Conservation (phyloP, 2,797 vertebrate species). For the Babyrousa celebensis region DNA sequence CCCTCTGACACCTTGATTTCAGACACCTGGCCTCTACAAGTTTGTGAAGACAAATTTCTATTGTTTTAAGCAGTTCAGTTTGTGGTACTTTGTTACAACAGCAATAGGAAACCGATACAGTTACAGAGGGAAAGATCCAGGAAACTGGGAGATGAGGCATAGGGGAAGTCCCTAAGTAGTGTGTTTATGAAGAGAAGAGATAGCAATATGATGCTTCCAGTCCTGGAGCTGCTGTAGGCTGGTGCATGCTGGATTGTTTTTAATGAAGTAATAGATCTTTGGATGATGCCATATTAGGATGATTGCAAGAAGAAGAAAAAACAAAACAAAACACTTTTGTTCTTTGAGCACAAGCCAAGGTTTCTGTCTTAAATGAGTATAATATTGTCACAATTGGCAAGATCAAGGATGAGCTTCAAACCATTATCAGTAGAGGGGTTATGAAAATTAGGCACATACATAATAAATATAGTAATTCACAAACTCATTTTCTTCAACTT, state of each 20-base stretch:
- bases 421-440: background rate
- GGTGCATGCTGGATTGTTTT: background rate
- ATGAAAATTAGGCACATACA: background rate
- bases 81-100: background rate
- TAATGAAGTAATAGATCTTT: background rate
- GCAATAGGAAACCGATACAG: background rate
- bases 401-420: slow-evolving; percentile 27
- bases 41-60: background rate
- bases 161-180: no score
- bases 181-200: background rate
- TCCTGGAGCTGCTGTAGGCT: background rate
- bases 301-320: slow-evolving; percentile 21
- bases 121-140: background rate
- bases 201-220: background rate
- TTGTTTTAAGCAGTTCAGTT: background rate
- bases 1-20: background rate
- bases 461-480: background rate
- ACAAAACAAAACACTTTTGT: background rate
- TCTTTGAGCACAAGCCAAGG: slow-evolving; percentile 25
- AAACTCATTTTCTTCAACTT: slow-evolving; percentile 1
- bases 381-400: background rate
- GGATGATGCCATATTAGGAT: background rate
- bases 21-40: background rate
- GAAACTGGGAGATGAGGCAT: background rate
- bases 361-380: background rate